Conservation (phyloP, 2,888 invertebrate genomes). For the Aphidoletes aphidimyza region DNA sequence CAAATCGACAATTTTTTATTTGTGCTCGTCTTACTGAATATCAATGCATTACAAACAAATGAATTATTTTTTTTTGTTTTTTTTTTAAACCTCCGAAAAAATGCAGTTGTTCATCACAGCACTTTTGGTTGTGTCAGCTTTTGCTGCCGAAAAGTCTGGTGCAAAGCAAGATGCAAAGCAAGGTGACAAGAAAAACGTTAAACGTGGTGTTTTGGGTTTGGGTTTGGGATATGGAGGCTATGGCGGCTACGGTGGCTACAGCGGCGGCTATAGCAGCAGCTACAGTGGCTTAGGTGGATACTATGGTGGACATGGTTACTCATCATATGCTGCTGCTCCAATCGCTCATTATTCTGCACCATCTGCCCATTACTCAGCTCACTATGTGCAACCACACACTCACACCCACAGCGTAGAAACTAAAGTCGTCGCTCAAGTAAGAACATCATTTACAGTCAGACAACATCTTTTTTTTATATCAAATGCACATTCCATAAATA, state of each 20-base stretch:
- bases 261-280: slow-evolving; percentile 67
- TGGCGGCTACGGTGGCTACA: slow-evolving; percentile 69
- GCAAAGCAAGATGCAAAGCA: no score
- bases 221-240: slow-evolving; percentile 85
- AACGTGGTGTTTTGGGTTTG: slow-evolving; percentile 81
- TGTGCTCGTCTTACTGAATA: background rate
- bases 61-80: background rate
- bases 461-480: background rate
- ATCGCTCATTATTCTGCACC: no score
- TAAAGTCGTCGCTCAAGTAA: background rate
- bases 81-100: slow-evolving; percentile 64
- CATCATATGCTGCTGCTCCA: slow-evolving; percentile 63
- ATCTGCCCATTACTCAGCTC: no score
- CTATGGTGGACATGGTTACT: slow-evolving; percentile 61
- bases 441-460: background rate
- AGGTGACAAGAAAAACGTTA: slow-evolving; percentile 81
- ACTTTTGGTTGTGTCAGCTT: slow-evolving; percentile 77
- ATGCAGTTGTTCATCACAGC: slow-evolving; percentile 77
- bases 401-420: slow-evolving; percentile 3
- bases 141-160: slow-evolving; percentile 71
- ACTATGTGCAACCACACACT: background rate
- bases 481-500: background rate
- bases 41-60: background rate
- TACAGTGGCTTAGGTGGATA: slow-evolving; percentile 64
- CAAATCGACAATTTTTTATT: no score